Conservation (phyloP, 2,797 vertebrate species). For the Xiphophorus birchmanni region DNA sequence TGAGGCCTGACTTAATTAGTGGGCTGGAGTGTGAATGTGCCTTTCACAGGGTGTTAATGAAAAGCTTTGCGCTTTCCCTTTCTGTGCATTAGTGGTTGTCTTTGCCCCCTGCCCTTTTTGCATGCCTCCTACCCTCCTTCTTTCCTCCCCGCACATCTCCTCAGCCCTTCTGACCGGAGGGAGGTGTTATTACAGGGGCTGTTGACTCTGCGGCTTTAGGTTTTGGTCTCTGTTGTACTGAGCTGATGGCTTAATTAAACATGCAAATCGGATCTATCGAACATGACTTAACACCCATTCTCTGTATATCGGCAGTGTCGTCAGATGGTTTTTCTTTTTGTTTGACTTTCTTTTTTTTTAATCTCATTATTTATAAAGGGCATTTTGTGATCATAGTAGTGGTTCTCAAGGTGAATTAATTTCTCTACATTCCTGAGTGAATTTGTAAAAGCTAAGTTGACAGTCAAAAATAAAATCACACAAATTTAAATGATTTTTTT, state of each 20-base stretch:
- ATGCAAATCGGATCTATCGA: constrained; percentile 85
- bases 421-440: constrained; percentile 52
- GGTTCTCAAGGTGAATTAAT: constrained; percentile 58
- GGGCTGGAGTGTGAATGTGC: constrained; percentile 89
- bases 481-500: constrained; percentile 13
- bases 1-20: constrained; percentile 91
- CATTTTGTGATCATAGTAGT: constrained; percentile 56
- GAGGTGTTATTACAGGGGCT: constrained; percentile 86
- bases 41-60: constrained; percentile 94
- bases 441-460: constrained; percentile 25
- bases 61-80: constrained; percentile 89
- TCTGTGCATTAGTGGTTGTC: constrained; percentile 81
- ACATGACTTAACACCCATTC: constrained; percentile 72
- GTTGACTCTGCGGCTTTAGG: constrained; percentile 89
- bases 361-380: constrained; percentile 61
- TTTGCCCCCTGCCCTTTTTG: constrained; percentile 71
- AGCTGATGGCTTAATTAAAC: constrained; percentile 86
- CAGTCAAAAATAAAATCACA: constrained; percentile 9
- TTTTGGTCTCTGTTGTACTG: constrained; percentile 80
- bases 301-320: constrained; percentile 69
- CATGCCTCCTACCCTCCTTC: constrained; percentile 56
- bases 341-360: constrained; percentile 39
- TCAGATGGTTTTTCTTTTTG: constrained; percentile 69
- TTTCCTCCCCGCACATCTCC: constrained; percentile 61
- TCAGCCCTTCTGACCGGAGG: constrained; percentile 76